phyloP scores from a whole-genome alignment of 1,140 invertebrate species.

The Drosophila leontia region DNA sequence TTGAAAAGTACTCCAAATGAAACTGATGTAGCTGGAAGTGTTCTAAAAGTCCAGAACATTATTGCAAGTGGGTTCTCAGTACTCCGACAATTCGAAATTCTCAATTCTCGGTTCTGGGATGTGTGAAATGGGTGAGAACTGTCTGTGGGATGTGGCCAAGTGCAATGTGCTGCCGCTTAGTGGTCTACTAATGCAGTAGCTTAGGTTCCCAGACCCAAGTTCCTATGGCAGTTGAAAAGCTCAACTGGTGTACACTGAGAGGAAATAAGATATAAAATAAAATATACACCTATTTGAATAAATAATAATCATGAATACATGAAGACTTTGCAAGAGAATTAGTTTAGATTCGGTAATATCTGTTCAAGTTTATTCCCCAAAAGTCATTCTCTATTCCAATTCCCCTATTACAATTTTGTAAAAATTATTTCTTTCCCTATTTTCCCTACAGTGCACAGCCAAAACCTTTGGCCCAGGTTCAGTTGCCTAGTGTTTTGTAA shows the following conservation, averaged over 20 bases:
- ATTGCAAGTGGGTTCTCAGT: slow-evolving; percentile 26
- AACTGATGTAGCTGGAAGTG: slow-evolving; percentile 26
- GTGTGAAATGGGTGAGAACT: background rate
- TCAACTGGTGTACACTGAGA: slow-evolving; percentile 27
- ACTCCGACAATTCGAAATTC: slow-evolving; percentile 8
- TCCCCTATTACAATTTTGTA: too few species aligned
- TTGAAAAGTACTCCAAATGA: slow-evolving; percentile 10
- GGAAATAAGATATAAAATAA: too few species aligned
- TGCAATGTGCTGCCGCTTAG: slow-evolving; percentile 56
- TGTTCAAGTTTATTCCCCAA: too few species aligned
- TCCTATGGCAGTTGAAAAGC: slow-evolving; percentile 3
- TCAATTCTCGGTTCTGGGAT: slow-evolving; percentile 2
- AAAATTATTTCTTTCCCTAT: background rate
- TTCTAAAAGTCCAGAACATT: slow-evolving; percentile 51
- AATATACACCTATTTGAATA: background rate
- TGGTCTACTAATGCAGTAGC: slow-evolving; percentile 67
- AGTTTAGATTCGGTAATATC: too few species aligned
- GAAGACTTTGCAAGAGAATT: too few species aligned
- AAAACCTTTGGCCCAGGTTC: slow-evolving; percentile 2
- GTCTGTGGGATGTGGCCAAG: slow-evolving; percentile 25
- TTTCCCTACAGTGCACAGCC: background rate
- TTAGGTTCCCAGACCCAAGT: slow-evolving; percentile 22
- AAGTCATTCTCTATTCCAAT: too few species aligned
- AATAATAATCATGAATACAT: too few species aligned
- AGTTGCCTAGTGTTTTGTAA: slow-evolving; percentile 56